These are phyloP conservation scores for Pardosa pseudoannulata DNA, from an alignment of 2,888 invertebrate genomes.

Conservation along the genomic window DNA sequence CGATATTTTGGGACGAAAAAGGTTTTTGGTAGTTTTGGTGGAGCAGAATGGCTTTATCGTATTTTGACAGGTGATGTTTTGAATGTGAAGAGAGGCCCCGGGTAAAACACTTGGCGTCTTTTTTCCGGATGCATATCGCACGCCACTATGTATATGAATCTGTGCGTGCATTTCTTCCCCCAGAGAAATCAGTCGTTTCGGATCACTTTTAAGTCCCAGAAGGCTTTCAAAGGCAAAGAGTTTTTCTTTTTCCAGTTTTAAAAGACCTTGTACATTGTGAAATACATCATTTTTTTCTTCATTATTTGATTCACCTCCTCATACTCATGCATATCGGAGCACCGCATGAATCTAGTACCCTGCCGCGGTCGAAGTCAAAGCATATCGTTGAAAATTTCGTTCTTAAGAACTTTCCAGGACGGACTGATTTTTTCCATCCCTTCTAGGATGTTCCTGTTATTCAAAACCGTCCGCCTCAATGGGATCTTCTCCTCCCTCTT, in stretches of 20 bases:
- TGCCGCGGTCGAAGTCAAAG: conserved; percentile 10
- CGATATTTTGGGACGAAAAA: no score
- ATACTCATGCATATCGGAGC: conserved; percentile 14
- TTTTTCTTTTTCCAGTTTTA: not conserved
- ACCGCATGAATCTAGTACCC: not conserved
- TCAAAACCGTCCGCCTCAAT: conserved; percentile 12
- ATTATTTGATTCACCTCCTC: no score
- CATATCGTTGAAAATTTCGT: conserved; percentile 6
- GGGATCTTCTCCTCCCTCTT: not conserved
- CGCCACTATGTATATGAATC: not conserved
- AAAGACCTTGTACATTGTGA: conserved; percentile 8
- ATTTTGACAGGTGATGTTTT: no score
- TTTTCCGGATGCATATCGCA: not conserved
- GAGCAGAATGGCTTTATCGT: no score
- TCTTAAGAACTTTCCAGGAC: not conserved
- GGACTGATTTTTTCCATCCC: not conserved
- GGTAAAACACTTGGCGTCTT: no score
- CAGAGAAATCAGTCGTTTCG: not conserved
- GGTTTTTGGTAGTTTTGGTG: no score
- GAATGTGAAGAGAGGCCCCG: no score
- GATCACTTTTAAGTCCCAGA: not conserved
- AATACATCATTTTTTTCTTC: not conserved
- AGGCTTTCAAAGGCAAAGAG: not conserved
- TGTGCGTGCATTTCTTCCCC: not conserved
- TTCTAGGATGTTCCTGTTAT: conserved; percentile 16